phyloP scores from a whole-genome alignment of 2,797 vertebrate species.

The Mycteria americana region DNA sequence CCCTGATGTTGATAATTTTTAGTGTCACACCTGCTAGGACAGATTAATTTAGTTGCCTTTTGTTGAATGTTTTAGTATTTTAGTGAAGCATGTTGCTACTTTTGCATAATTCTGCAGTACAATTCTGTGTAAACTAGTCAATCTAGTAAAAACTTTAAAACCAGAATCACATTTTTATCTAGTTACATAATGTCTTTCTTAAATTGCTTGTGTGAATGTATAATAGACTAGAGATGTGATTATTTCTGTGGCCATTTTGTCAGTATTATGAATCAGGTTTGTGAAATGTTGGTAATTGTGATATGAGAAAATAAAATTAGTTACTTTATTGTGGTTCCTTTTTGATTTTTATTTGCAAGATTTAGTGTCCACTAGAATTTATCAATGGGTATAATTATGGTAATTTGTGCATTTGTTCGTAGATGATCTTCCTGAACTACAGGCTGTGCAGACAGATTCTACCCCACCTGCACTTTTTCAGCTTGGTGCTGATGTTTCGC shows the following conservation, averaged over 20 bases:
- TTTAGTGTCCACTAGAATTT: not conserved
- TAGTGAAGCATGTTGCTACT: not conserved
- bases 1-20: not conserved
- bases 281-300: not conserved
- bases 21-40: not conserved
- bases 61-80: not conserved
- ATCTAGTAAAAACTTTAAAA: not conserved
- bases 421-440: slow-evolving; percentile 98
- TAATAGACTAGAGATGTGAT: not conserved
- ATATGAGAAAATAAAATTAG: not conserved
- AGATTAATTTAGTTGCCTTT: not conserved
- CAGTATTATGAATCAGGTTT: not conserved
- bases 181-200: not conserved
- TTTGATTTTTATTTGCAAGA: not conserved
- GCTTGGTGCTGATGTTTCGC: slow-evolving; percentile 88
- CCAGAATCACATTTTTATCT: not conserved
- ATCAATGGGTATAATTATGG: not conserved
- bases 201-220: not conserved
- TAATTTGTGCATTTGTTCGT: slow-evolving; percentile 35
- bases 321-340: not conserved
- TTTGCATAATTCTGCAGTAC: not conserved
- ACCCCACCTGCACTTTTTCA: slow-evolving; percentile 86
- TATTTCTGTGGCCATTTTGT: not conserved
- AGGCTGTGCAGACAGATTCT: slow-evolving; percentile 93
- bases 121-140: not conserved